These are phyloP conservation scores for Sebastes kiyomatsui DNA, from an alignment of 2,797 vertebrate species.

Conservation along the genomic window DNA sequence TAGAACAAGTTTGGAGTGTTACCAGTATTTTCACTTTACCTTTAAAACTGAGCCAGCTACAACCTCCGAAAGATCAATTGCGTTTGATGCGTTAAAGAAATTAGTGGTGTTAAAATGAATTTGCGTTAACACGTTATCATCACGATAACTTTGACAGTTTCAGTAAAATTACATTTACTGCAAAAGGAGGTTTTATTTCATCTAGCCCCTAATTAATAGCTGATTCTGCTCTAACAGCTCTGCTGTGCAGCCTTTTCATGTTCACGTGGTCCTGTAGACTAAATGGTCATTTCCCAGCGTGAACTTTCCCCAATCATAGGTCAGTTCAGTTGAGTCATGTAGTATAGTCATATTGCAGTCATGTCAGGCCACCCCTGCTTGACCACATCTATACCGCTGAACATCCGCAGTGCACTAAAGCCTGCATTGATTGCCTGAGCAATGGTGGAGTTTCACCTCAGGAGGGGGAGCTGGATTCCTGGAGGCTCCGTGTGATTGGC, in stretches of 20 bases:
- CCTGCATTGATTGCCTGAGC: conserved; percentile 24
- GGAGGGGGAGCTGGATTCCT: neutral
- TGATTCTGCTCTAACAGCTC: neutral
- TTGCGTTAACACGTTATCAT: no score
- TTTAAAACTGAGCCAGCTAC: no score
- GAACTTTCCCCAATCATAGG: neutral
- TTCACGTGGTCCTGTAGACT: neutral
- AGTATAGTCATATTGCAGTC: neutral
- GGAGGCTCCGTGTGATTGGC: conserved; percentile 43
- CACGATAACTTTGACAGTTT: no score
- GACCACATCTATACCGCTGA: neutral
- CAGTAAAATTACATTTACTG: neutral
- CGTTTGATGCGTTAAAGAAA: no score
- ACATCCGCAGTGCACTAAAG: conserved; percentile 14
- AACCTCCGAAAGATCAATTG: no score
- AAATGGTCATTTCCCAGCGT: neutral
- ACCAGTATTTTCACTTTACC: no score
- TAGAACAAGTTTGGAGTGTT: no score
- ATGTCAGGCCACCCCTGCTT: neutral
- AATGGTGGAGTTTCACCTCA: conserved; percentile 6
- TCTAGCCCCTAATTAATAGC: neutral
- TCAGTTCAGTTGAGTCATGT: neutral
- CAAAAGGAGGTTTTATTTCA: no score
- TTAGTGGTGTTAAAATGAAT: neutral
- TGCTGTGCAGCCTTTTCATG: neutral